Evolutionary conservation across 2,113 vertebrate species (phyloP), one percentile per base, ranked within the genome.

Genomic region (Falcunculus frontatus): DNA sequence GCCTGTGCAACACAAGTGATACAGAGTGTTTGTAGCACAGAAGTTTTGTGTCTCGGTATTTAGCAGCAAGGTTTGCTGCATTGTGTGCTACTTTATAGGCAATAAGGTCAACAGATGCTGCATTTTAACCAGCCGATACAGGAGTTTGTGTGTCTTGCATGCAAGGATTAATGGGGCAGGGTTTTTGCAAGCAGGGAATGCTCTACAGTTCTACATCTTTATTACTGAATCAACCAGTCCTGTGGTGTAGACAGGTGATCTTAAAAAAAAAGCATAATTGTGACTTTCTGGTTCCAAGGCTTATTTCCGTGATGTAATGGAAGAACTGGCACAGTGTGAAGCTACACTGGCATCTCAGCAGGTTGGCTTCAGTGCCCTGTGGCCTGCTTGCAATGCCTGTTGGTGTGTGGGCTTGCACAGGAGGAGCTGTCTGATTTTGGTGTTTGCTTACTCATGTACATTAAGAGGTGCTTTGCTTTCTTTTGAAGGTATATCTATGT

Each of bases 401-500:
- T 35, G 50, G 52, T 57, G 9, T 59, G 9, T 60, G 67, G 25
- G 47, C n/a, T 74, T 77, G 47, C 68, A 37, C 4, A 11, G 49
- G 57, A 65, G 50, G 37, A 89, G 7, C 17, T 22, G 19, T 4
- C 63, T 84, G 29, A 0, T 86, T 76, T 44, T 52, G 13, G 11
- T 84, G 37, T 46, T 49, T 95, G 20, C 29, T 63, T 37, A 42
- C 29, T 68, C 20, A 11, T 13, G 29, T 21, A 12, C 19, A 3
- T 64, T 83, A 73, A 94, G n/a, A 92, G 76, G 17, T 74, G 55
- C 33, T 93, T 95, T 80, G 59, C 42, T 91, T 93, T 97, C 82
- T 76, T 97, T 97, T 94, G 78, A 92, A 99, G 99, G 92, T 97
- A 98, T 85, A 23, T 99, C 76, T 99, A 99, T 93, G 93, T 99